Percentiles rank a stretch among this genome's conserved stretches.
phyloP scores from a whole-genome alignment of 1,140 invertebrate species.

The Aphelinus certus region DNA sequence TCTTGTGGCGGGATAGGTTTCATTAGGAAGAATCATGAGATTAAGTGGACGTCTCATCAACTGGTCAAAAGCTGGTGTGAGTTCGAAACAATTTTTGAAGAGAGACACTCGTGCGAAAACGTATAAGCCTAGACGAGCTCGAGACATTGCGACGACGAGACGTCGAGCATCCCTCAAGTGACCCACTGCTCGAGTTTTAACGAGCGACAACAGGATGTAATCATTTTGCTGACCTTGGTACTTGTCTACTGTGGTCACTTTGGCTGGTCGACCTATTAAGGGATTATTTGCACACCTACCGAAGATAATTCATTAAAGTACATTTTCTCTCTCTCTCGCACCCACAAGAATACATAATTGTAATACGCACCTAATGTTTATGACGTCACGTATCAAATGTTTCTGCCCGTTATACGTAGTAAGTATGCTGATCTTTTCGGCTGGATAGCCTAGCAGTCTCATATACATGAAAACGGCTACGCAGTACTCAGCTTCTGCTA shows the following conservation, averaged over 20 bases:
- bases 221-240: slow-evolving; percentile 99
- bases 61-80: slow-evolving; percentile 93
- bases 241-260: slow-evolving; percentile 98
- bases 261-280: slow-evolving; percentile 94
- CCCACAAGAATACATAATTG: background rate
- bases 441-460: slow-evolving; percentile 96
- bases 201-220: slow-evolving; percentile 95
- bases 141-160: slow-evolving; percentile 96
- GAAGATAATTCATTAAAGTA: slow-evolving; percentile 21
- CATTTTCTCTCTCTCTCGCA: background rate
- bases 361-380: slow-evolving; percentile 73
- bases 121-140: slow-evolving; percentile 96
- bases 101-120: slow-evolving; percentile 92
- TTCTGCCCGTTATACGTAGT: slow-evolving; percentile 99
- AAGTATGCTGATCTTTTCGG: slow-evolving; percentile 97
- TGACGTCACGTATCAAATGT: slow-evolving; percentile 95
- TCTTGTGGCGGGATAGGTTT: slow-evolving; percentile 80
- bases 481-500: slow-evolving; percentile 98
- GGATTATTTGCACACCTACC: slow-evolving; percentile 92
- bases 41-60: slow-evolving; percentile 79
- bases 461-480: slow-evolving; percentile 99
- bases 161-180: slow-evolving; percentile 96
- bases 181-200: slow-evolving; percentile 95
- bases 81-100: slow-evolving; percentile 96
- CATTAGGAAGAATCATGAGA: slow-evolving; percentile 80